These are phyloP conservation scores for Cuculus canorus DNA, from an alignment of 2,797 vertebrate species.

Conservation along the genomic window DNA sequence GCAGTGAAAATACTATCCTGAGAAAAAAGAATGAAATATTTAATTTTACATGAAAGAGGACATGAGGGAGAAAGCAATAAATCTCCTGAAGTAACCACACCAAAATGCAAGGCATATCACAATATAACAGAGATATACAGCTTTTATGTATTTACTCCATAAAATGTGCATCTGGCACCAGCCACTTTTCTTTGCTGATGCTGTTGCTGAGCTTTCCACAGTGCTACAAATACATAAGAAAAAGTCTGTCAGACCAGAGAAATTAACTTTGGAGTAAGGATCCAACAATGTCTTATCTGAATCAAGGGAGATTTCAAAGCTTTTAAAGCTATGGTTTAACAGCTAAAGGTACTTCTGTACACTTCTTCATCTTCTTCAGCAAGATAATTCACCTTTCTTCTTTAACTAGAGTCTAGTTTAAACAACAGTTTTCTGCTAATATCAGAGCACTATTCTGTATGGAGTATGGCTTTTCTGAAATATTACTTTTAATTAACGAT, in stretches of 20 bases:
- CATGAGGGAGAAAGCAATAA: background rate
- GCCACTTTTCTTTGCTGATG: background rate
- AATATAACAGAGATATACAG: accelerated
- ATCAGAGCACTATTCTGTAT: background rate
- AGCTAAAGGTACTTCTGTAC: background rate
- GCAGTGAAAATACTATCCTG: background rate
- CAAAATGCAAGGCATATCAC: accelerated
- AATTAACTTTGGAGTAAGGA: accelerated
- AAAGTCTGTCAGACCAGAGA: background rate
- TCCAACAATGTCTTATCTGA: accelerated
- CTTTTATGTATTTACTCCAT: background rate
- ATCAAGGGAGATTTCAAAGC: accelerated
- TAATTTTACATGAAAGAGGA: background rate
- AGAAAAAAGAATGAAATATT: background rate
- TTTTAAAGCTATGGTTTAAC: background rate
- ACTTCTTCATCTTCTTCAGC: background rate
- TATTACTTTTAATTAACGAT: background rate
- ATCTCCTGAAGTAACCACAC: background rate
- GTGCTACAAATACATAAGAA: accelerated
- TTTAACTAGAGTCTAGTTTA: background rate
- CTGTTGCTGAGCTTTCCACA: background rate
- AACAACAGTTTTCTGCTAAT: background rate
- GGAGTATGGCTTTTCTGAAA: background rate
- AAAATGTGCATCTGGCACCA: accelerated
- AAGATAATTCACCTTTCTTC: background rate